Evolutionary conservation across 2,113 vertebrate genomes (phyloP), one percentile per base, ranked within the genome.

Genomic region (Pollimyrus isidori): DNA sequence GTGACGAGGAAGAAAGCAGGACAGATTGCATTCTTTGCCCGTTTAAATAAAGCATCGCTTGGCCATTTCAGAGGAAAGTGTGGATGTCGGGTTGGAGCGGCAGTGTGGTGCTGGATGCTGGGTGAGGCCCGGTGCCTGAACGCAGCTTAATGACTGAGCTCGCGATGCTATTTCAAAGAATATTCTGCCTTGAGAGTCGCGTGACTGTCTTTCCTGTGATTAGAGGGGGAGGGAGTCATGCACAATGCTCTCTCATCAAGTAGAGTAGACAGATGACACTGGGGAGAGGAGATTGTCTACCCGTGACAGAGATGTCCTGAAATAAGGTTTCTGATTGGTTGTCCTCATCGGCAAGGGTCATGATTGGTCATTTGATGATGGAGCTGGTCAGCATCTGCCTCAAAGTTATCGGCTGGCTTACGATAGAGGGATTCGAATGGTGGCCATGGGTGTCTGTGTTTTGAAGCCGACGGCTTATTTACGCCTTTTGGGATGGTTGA

Each of bases 161-260:
- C 82, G 88, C 88, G 89, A 83, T 76, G 56, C 26, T 23, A 53
- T 50, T 19, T 56, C 56, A 21, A 87, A 80, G 89, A 86, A 39
- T 62, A 89, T 89, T 88, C 76, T 89, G 87, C 80, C 89, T 90
- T 91, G 85, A 65, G 52, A 90, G 50, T 89, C 90, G 89, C 92
- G 90, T 92, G 90, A 91, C 88, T 85, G 90, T 90, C 53, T 65
- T 87, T 90, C 89, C 89, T 62, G 45, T 91, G 90, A 92, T 93
- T 92, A 91, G 91, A 86, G 84, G 89, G 91, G 89, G 88, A 87
- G 76, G 56, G 84, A 86, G 65, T 23, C 10, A 82, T 7, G 49
- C n/a, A 7, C 10, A 50, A 17, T 30, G 26, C 42, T 89, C 89
- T 87, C 73, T 89, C 88, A 58, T 26, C 69, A 86, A 46, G 76